phyloP scores from a whole-genome alignment of 2,113 vertebrate genomes.

The Sinocyclocheilus anshuiensis region DNA sequence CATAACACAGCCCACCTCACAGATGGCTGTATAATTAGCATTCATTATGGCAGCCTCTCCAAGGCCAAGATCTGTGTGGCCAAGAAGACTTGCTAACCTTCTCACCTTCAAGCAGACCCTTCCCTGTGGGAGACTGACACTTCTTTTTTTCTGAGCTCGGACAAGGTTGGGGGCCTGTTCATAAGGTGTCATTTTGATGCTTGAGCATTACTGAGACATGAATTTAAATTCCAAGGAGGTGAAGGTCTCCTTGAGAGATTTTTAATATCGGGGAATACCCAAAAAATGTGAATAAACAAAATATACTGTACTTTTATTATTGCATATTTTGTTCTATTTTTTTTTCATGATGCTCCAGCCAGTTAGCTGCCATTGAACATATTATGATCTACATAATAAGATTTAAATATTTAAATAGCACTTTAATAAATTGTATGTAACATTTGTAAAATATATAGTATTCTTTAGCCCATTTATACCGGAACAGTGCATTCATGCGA shows the following conservation, averaged over 20 bases:
- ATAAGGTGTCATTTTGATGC: constrained; percentile 73
- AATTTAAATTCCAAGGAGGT: constrained; percentile 71
- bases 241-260: constrained; percentile 64
- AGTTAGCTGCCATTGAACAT: neutral
- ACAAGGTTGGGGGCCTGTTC: constrained; percentile 72
- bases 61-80: constrained; percentile 68
- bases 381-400: neutral
- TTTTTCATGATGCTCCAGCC: neutral
- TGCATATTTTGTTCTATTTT: neutral
- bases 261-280: neutral
- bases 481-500: neutral
- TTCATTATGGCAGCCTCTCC: constrained; percentile 75
- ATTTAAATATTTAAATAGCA: neutral
- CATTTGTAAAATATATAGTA: neutral
- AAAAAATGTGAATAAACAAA: neutral
- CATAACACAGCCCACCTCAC: constrained; percentile 76
- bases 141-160: constrained; percentile 71
- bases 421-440: neutral
- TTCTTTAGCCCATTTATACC: neutral
- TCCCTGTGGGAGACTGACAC: constrained; percentile 45
- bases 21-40: constrained; percentile 79
- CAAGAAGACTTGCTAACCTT: constrained; percentile 74
- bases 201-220: constrained; percentile 68
- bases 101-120: constrained; percentile 63
- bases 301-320: neutral